Base-by-base conservation (phyloP, 2,888 invertebrate genomes). In the Oxystoma pomonae region DNA sequence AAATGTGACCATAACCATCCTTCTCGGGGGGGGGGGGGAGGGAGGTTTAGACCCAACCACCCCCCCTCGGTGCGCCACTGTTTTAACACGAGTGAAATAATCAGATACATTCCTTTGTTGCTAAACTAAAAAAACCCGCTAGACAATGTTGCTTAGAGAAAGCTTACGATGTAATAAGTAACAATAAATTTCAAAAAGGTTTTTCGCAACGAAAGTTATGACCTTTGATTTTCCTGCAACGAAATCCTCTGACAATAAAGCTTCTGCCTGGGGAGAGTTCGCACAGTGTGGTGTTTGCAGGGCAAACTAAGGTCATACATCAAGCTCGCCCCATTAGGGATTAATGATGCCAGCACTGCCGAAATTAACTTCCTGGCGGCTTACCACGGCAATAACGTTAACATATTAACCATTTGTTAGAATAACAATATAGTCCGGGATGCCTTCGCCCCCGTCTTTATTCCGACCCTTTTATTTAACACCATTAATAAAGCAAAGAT, bases 391-490 rank as follows among this genome's bases (percentile, higher is more conserved):
- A 80, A 81, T 81, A 80, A 80, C 78, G 80, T 78, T 80, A 80
- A 81, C 81, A 80, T 80, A 81, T 81, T 81, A 81, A 80, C 80
- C 80, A 81, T 81, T 81, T 81, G 81, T 81, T 81, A 80, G 76
- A 77, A 79, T 78, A 76, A 78, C 79, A 78, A 75, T 75, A 74
- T 71, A 35, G 35, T 35, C 35, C 3, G 35, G 35, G n/a, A n/a
- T n/a, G 12, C 12, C 5, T 12, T 35, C 12, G 5, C 5, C 35
- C 35, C 35, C 12, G 3, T 7, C 12, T 35, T 35, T 35, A 35
- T 12, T 35, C 5, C 35, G 35, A 35, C 35, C 35, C 35, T 35
- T 35, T 35, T 35, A 35, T 35, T 35, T 35, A 35, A 35, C 12
- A 35, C 35, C 35, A 35, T 35, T 35, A 35, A 35, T 35, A 35